Base-by-base conservation (phyloP, 2,113 vertebrate genomes). In the Gymnorhina tibicen region DNA sequence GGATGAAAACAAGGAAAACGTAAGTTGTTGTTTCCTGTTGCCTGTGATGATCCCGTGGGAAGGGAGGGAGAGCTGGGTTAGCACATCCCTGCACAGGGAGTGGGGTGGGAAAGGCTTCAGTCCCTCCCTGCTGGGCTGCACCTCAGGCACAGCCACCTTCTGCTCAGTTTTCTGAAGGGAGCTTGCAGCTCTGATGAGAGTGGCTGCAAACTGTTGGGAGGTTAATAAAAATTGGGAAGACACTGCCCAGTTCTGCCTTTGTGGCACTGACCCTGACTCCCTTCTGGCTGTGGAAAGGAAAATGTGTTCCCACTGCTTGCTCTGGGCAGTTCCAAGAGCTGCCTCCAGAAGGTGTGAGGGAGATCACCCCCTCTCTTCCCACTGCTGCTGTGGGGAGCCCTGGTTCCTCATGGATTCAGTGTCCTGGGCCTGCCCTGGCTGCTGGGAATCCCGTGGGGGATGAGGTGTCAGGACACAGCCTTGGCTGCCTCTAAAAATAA, bases 1-100 rank as follows among this genome's bases (percentile, higher is more conserved):
- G 37, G 97, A 79, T 56, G 98, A 98, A 39, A 98, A 99, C 92
- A 99, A 99, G 95, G 99, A 99, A 92, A 99, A 99, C 33, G 96
- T 99, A 67, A 98, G 98, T 62, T 62, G 42, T 33, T 13, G 14
- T 24, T 33, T 35, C 11, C 24, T 24, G 8, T 6, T 27, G 37
- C 33, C 26, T 37, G 66, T 2, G 4, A 1, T 41, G 81, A 6
- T 49, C 11, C 1, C 0, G 15, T 42, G 63, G 44, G 52, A 58
- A 26, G 35, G 52, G 41, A 16, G 53, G 53, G 32, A 17, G 16
- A 42, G 37, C 33, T 47, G 39, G 14, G 5, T 33, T 8, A 20
- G 33, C 68, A 17, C 42, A 6, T 6, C 19, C 37, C 42, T 79
- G 32, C 20, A 1, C 21, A 9, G 74, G 7, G 24, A 35, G 12